These are phyloP conservation scores for Panzeria rudis DNA, from an alignment of 2,888 invertebrate species.

Conservation along the genomic window DNA sequence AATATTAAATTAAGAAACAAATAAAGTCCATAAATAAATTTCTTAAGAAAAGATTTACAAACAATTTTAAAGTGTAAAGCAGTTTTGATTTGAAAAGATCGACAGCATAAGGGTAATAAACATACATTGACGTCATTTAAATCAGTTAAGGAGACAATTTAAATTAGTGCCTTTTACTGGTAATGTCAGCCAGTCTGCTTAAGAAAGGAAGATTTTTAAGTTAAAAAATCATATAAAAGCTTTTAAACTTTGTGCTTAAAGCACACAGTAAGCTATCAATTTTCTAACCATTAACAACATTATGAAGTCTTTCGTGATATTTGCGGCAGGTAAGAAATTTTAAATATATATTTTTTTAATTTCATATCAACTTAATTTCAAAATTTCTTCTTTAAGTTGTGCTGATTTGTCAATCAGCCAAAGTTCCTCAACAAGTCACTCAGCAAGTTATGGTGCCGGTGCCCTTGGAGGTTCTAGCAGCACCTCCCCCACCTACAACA, in stretches of 20 bases:
- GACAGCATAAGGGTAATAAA: constrained; percentile 20
- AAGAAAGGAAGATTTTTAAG: background rate
- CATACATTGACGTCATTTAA: constrained; percentile 16
- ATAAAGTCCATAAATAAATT: constrained; percentile 38
- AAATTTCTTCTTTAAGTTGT: constrained; percentile 73
- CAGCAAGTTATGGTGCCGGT: constrained; percentile 75
- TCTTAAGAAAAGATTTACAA: constrained; percentile 22
- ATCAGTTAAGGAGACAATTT: background rate
- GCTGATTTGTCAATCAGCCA: constrained; percentile 76
- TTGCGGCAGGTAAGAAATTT: constrained; percentile 76
- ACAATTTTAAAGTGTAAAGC: background rate
- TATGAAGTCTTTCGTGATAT: constrained; percentile 66
- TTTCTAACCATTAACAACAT: constrained; percentile 20
- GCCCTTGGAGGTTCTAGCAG: constrained; percentile 64
- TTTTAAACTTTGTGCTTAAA: background rate
- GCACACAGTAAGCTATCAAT: constrained; percentile 36
- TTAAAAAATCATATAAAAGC: constrained; percentile 53
- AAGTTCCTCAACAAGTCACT: constrained; percentile 74
- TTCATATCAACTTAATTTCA: background rate
- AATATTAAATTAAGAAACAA: constrained; percentile 10
- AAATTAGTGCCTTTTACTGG: background rate
- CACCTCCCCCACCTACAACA: background rate
- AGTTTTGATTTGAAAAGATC: constrained; percentile 5
- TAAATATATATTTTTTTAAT: background rate
- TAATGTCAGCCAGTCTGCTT: background rate